Evolutionary conservation across 2,888 invertebrate genomes (phyloP).

Genomic region (Caenorhabditis sinica): DNA sequence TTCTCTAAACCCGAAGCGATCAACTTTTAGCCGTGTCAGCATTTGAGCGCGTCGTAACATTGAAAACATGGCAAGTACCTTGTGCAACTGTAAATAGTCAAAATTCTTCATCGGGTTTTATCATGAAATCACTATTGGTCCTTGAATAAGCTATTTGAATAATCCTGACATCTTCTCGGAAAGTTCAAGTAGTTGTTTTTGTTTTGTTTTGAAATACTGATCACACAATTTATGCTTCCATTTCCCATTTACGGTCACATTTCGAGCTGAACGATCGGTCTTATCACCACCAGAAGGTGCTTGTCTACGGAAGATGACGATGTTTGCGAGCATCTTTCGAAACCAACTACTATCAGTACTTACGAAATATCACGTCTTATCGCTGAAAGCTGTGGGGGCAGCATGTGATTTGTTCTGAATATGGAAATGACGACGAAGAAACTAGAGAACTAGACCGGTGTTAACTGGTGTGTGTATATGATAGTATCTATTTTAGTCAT

Average conservation of each 20-base stretch:
- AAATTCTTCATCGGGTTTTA: too few relatives aligned
- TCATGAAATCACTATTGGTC: too few relatives aligned
- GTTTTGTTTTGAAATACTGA: neutral
- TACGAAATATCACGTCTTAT: slow-evolving; percentile 63
- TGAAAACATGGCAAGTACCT: too few relatives aligned
- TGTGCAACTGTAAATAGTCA: too few relatives aligned
- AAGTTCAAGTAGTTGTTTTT: neutral
- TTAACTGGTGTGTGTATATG: neutral
- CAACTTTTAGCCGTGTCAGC: too few relatives aligned
- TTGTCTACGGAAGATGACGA: slow-evolving; percentile 25
- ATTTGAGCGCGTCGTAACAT: too few relatives aligned
- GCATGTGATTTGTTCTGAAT: slow-evolving; percentile 46
- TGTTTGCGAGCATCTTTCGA: slow-evolving; percentile 46
- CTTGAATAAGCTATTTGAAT: too few relatives aligned
- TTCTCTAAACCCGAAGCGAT: too few relatives aligned
- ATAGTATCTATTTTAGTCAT: slow-evolving; percentile 32
- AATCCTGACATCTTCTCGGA: neutral
- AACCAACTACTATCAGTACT: slow-evolving; percentile 51
- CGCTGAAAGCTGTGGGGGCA: slow-evolving; percentile 9
- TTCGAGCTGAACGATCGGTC: slow-evolving; percentile 48
- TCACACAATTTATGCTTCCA: neutral
- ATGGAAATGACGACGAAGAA: slow-evolving; percentile 9
- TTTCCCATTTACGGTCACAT: slow-evolving; percentile 13
- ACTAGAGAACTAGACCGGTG: slow-evolving; percentile 48
- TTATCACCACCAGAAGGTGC: slow-evolving; percentile 27